phyloP scores from a whole-genome alignment of 2,888 invertebrate species.

The Lagria hirta region DNA sequence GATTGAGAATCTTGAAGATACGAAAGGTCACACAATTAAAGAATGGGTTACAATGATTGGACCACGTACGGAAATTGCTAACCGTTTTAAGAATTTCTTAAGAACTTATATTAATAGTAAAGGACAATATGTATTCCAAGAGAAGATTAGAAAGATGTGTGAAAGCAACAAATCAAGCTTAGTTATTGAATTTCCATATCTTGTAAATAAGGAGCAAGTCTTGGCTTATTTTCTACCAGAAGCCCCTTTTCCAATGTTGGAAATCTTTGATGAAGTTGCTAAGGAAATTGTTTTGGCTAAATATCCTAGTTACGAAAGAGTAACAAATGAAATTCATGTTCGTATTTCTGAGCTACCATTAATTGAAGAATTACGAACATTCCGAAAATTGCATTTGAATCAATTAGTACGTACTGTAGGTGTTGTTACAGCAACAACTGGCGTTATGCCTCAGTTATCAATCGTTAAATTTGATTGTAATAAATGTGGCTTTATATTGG shows the following conservation, averaged over 20 bases:
- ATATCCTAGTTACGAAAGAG: slow-evolving; percentile 94
- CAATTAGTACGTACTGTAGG: slow-evolving; percentile 92
- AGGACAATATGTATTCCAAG: slow-evolving; percentile 86
- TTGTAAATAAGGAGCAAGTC: slow-evolving; percentile 89
- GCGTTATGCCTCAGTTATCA: slow-evolving; percentile 92
- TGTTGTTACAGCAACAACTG: slow-evolving; percentile 94
- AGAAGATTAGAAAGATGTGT: slow-evolving; percentile 92
- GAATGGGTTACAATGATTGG: slow-evolving; percentile 98
- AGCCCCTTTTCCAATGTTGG: slow-evolving; percentile 95
- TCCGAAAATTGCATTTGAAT: slow-evolving; percentile 87
- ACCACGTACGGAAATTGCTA: slow-evolving; percentile 93
- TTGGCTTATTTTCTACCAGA: slow-evolving; percentile 97
- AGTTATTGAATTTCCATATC: slow-evolving; percentile 87
- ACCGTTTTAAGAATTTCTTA: slow-evolving; percentile 89
- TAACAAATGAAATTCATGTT: slow-evolving; percentile 91
- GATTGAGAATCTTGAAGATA: slow-evolving; percentile 97
- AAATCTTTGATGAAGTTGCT: slow-evolving; percentile 94
- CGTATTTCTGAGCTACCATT: slow-evolving; percentile 93
- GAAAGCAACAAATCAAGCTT: slow-evolving; percentile 88
- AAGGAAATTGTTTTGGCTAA: slow-evolving; percentile 89
- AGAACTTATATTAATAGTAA: slow-evolving; percentile 85
- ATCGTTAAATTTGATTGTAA: slow-evolving; percentile 97
- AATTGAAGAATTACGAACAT: slow-evolving; percentile 92
- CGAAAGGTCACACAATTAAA: slow-evolving; percentile 89
- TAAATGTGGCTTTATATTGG: slow-evolving; percentile 91